Base-by-base conservation (phyloP, 2,113 vertebrate genomes). In the Epinephelus moara region DNA sequence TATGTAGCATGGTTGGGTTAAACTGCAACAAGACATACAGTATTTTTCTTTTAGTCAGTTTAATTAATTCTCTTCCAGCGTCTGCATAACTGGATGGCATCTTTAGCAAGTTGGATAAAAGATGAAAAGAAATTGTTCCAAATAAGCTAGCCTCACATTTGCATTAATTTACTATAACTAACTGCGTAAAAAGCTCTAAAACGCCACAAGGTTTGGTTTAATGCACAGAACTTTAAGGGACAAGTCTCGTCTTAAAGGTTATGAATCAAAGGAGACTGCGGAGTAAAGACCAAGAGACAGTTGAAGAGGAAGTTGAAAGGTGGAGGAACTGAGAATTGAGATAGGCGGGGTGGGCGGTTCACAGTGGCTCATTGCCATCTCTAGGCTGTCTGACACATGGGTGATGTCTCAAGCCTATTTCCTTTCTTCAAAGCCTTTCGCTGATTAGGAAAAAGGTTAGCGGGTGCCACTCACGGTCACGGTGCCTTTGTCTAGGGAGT, bases 391-490 rank as follows among this genome's bases (percentile, higher is more conserved):
- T 86, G 82, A 88, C 80, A 88, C 77, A 81, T 11, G 27, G 75
- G 30, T 85, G 71, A 87, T 78, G 72, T 84, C 80, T 81, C 72
- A 60, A 83, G 80, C 42, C 70, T 68, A 85, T 90, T 87, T 82
- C 79, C 77, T 84, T 87, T 86, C 86, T 92, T 94, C 85, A 92
- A 94, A 91, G 85, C 75, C 71, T 55, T 53, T 71, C 52, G 74
- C 85, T 91, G 89, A 94, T 94, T 91, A 91, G 69, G 60, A 89
- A 62, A 79, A 84, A 90, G 87, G 91, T 87, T 81, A 89, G 80
- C 47, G 21, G 62, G 63, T 84, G 78, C 85, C 87, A 83, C 77
- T 80, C 71, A 45, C 85, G 91, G 93, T 93, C 92, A 88, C 9
- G 45, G 66, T 78, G 88, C 78, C 91, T 91, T 91, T 94, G 88